Evolutionary conservation across 2,113 vertebrate species (phyloP).

Genomic region (Plestiodon gilberti): DNA sequence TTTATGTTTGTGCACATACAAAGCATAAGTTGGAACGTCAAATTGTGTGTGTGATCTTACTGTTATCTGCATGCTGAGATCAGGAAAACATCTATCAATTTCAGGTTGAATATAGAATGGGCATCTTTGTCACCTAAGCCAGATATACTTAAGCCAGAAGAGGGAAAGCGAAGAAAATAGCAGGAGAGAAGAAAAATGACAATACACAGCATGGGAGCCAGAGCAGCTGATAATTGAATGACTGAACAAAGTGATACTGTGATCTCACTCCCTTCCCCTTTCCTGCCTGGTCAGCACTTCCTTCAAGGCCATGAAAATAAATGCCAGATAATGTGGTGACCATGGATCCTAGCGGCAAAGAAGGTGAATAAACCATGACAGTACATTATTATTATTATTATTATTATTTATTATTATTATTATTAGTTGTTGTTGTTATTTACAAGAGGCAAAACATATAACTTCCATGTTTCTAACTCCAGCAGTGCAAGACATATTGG

Average conservation of each 20-base stretch:
- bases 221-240: background rate
- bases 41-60: background rate
- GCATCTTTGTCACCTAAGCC: background rate
- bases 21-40: constrained; percentile 27
- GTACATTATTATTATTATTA: background rate
- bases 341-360: background rate
- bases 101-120: background rate
- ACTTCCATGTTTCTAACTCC: background rate
- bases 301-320: background rate
- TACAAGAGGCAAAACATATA: background rate
- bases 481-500: background rate
- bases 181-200: background rate
- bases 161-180: background rate
- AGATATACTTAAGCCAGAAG: constrained; percentile 3
- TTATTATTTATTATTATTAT: too few species aligned
- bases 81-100: background rate
- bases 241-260: background rate
- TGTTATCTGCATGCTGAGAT: background rate
- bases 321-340: background rate
- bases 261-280: background rate
- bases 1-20: constrained; percentile 31
- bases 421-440: too few species aligned
- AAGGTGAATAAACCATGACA: background rate
- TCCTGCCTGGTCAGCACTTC: background rate
- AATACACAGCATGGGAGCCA: background rate